Percentiles rank a stretch among this genome's conserved stretches.
phyloP scores from a whole-genome alignment of 2,797 vertebrate species.

The Spheniscus humboldti region DNA sequence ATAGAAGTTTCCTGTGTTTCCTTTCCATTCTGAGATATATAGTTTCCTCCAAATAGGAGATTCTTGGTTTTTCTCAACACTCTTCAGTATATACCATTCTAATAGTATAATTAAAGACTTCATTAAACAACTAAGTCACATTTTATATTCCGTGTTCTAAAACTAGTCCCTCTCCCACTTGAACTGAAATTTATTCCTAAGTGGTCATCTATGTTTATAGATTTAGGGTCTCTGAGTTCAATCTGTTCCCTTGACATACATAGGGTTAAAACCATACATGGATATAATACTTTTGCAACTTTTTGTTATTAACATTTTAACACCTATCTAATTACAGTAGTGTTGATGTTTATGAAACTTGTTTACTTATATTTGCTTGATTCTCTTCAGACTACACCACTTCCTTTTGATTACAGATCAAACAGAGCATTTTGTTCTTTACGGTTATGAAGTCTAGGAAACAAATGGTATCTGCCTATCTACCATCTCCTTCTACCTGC shows the following conservation, averaged over 20 bases:
- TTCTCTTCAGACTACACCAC: neutral
- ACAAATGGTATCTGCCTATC: neutral
- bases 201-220: neutral
- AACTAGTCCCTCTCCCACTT: neutral
- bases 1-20: neutral
- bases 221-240: neutral
- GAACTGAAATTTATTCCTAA: neutral
- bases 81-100: neutral
- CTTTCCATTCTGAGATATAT: neutral
- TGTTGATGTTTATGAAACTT: neutral
- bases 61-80: neutral
- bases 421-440: neutral
- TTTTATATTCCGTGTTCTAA: neutral
- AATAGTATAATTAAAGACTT: neutral
- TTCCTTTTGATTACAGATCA: neutral
- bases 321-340: neutral
- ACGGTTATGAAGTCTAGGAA: neutral
- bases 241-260: neutral
- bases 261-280: neutral
- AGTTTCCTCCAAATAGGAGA: neutral
- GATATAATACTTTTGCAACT: neutral
- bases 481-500: neutral
- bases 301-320: neutral
- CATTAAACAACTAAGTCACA: neutral
- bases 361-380: neutral